Conservation (phyloP, 1,140 invertebrate species). For the Bombus ignitus region DNA sequence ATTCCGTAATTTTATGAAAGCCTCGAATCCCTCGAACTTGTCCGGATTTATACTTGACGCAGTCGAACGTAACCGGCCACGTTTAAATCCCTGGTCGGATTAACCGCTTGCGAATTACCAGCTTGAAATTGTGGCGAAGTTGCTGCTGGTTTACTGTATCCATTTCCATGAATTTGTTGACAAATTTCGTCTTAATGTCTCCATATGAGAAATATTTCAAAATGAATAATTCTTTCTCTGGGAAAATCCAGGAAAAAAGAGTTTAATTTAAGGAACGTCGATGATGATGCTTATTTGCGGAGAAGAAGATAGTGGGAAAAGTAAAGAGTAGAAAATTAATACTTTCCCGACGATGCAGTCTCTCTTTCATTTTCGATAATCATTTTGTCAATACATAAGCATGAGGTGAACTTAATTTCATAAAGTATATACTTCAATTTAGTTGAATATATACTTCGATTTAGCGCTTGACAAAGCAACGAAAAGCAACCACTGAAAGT, state of each 20-base stretch:
- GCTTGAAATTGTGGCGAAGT: neutral
- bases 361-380: too few species aligned
- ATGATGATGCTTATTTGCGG: too few species aligned
- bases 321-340: too few species aligned
- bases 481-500: neutral
- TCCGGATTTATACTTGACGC: slow-evolving; percentile 57
- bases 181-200: neutral
- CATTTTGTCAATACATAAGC: too few species aligned
- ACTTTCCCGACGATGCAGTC: too few species aligned
- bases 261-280: neutral
- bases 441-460: too few species aligned
- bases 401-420: too few species aligned
- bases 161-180: neutral
- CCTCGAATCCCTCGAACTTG: slow-evolving; percentile 55
- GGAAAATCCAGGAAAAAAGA: neutral
- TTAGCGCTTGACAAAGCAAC: neutral
- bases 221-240: too few species aligned
- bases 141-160: neutral
- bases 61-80: slow-evolving; percentile 22
- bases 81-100: slow-evolving; percentile 7
- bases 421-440: too few species aligned
- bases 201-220: neutral
- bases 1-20: slow-evolving; percentile 63
- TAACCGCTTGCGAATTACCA: neutral
- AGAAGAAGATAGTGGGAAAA: too few species aligned